Evolutionary conservation across 2,113 vertebrate genomes (phyloP).

Genomic region (Phaethon lepturus): DNA sequence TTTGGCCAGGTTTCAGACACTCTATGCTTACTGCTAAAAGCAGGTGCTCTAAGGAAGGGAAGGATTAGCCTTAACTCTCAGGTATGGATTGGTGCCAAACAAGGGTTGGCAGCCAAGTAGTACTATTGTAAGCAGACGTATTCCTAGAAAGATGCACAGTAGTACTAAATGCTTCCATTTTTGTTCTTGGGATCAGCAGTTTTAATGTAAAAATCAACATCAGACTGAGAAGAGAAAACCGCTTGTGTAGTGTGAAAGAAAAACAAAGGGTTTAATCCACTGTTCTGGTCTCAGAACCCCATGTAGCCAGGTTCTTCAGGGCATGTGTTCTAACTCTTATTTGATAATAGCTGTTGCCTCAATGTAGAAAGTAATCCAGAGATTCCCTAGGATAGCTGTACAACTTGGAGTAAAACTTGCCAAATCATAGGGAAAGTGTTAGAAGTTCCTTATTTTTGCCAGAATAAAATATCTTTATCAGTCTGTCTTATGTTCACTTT

Average conservation of each 20-base stretch:
- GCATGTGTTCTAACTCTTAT: background rate
- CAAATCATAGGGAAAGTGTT: background rate
- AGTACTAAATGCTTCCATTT: constrained; percentile 29
- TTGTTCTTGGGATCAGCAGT: constrained; percentile 15
- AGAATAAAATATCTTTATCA: background rate
- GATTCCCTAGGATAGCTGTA: background rate
- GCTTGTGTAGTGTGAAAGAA: background rate
- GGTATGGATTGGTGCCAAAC: constrained; percentile 58
- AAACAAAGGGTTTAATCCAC: background rate
- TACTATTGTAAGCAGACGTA: constrained; percentile 25
- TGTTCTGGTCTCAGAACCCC: background rate
- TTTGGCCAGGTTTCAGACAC: constrained; percentile 56
- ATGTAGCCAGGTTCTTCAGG: background rate
- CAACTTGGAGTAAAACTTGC: background rate
- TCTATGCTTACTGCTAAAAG: constrained; percentile 53
- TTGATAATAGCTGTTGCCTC: background rate
- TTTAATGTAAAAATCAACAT: background rate
- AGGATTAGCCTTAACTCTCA: constrained; percentile 53
- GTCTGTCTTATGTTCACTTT: background rate
- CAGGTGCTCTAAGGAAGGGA: constrained; percentile 60
- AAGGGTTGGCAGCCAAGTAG: constrained; percentile 27
- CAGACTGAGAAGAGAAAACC: background rate
- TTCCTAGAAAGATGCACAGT: constrained; percentile 48
- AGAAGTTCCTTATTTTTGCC: background rate
- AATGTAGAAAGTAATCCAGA: background rate